phyloP scores from a whole-genome alignment of 2,888 invertebrate genomes.

The Rhingia rostrata region DNA sequence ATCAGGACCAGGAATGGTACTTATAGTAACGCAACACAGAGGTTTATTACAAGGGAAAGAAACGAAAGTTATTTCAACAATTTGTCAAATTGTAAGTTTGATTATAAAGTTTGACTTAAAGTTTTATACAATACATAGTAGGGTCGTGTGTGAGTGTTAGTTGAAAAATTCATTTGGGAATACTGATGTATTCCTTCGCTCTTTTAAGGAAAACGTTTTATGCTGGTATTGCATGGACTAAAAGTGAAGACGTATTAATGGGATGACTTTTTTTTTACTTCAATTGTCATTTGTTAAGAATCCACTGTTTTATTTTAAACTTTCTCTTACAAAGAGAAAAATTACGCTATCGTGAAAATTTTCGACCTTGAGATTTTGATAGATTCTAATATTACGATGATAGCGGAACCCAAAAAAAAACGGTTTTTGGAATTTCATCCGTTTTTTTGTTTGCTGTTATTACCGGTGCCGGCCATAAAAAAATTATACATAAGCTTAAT shows the following conservation, averaged over 20 bases:
- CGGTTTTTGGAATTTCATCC: too few species aligned
- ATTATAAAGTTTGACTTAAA: conserved; percentile 66
- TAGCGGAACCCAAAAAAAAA: too few species aligned
- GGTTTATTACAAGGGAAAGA: conserved; percentile 29
- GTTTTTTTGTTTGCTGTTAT: too few species aligned
- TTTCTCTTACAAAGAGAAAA: too few species aligned
- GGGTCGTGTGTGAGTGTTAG: conserved; percentile 21
- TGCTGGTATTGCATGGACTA: background rate
- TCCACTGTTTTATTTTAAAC: too few species aligned
- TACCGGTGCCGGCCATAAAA: too few species aligned
- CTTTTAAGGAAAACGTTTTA: conserved; percentile 38
- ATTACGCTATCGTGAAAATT: too few species aligned
- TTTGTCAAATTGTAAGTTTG: conserved; percentile 69
- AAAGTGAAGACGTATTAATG: background rate
- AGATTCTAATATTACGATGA: too few species aligned
- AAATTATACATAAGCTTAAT: too few species aligned
- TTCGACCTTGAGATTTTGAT: too few species aligned
- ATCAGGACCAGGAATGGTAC: conserved; percentile 23
- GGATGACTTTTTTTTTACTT: too few species aligned
- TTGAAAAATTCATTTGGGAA: conserved; percentile 46
- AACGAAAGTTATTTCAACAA: conserved; percentile 63
- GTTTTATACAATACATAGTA: conserved; percentile 44
- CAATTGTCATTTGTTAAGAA: too few species aligned
- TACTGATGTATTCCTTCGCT: conserved; percentile 5
- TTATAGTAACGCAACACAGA: conserved; percentile 18